Conservation (phyloP, 2,113 vertebrate genomes). For the Chaenogobius annularis region DNA sequence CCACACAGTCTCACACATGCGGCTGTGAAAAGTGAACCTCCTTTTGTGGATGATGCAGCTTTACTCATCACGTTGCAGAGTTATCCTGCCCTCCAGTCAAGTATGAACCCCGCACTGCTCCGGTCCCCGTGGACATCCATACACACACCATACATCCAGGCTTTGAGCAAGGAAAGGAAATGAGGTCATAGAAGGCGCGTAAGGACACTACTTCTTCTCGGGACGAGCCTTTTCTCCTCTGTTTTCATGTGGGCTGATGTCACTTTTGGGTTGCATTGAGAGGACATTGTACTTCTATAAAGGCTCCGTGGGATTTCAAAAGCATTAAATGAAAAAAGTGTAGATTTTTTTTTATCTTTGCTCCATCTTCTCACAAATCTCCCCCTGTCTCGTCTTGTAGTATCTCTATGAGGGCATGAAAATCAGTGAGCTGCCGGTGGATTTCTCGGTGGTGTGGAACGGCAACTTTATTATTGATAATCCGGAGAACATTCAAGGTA, state of each 20-base stretch:
- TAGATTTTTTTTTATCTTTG: conserved; percentile 12
- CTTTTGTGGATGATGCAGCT: conserved; percentile 19
- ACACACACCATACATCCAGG: conserved; percentile 16
- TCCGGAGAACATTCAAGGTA: conserved; percentile 93
- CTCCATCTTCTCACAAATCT: not conserved
- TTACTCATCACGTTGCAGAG: conserved; percentile 39
- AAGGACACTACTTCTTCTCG: conserved; percentile 36
- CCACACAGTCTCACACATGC: not conserved
- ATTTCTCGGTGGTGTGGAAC: conserved; percentile 98
- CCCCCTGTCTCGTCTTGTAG: conserved; percentile 63
- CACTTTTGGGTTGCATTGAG: conserved; percentile 56
- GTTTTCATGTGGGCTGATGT: conserved; percentile 50
- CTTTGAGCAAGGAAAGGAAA: conserved; percentile 26
- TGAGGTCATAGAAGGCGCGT: conserved; percentile 39
- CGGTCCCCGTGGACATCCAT: conserved; percentile 33
- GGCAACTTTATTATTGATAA: conserved; percentile 99
- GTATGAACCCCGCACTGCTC: conserved; percentile 19
- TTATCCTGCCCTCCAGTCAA: conserved; percentile 43
- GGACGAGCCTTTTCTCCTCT: not conserved
- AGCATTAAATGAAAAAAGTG: conserved; percentile 39
- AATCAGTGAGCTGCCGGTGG: conserved; percentile 92
- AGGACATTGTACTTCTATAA: conserved; percentile 1
- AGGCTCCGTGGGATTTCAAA: conserved; percentile 16
- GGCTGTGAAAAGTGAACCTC: not conserved
- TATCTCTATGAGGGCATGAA: conserved; percentile 96